Conservation (phyloP, 2,888 invertebrate genomes). For the Globia sparganii region DNA sequence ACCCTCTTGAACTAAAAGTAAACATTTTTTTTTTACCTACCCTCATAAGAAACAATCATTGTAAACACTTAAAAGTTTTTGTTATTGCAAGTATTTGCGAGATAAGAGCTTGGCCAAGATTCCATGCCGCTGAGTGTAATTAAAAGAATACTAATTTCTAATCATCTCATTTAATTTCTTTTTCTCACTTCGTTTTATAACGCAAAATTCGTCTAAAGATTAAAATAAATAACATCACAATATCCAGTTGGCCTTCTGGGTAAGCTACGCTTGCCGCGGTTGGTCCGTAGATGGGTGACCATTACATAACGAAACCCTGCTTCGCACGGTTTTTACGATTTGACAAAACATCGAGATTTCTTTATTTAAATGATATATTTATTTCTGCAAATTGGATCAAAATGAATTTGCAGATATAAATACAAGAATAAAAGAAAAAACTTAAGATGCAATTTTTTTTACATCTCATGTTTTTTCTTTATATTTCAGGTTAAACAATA, state of each 20-base stretch:
- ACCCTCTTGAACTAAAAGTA: constrained; percentile 1
- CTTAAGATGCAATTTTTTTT: too few relatives aligned
- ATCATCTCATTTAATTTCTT: too few relatives aligned
- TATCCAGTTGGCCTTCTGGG: neutral
- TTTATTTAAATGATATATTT: neutral
- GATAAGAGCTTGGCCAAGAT: constrained; percentile 1
- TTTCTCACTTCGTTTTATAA: too few relatives aligned
- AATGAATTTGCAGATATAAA: too few relatives aligned
- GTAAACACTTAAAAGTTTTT: constrained; percentile 1
- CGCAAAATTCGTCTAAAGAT: neutral
- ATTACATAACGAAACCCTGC: neutral
- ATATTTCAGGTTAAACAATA: too few relatives aligned
- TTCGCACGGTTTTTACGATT: neutral
- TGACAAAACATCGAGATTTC: neutral
- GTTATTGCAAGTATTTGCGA: neutral
- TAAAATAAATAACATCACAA: neutral
- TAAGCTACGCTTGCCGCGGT: too few relatives aligned
- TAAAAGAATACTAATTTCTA: too few relatives aligned
- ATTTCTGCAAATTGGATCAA: too few relatives aligned
- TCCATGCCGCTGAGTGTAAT: neutral
- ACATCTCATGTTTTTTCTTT: too few relatives aligned
- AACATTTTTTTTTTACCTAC: constrained; percentile 5
- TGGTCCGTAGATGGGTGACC: too few relatives aligned
- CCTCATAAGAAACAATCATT: neutral
- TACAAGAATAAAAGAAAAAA: too few relatives aligned